phyloP scores from a whole-genome alignment of 2,888 invertebrate genomes.

The Halictus ligatus region DNA sequence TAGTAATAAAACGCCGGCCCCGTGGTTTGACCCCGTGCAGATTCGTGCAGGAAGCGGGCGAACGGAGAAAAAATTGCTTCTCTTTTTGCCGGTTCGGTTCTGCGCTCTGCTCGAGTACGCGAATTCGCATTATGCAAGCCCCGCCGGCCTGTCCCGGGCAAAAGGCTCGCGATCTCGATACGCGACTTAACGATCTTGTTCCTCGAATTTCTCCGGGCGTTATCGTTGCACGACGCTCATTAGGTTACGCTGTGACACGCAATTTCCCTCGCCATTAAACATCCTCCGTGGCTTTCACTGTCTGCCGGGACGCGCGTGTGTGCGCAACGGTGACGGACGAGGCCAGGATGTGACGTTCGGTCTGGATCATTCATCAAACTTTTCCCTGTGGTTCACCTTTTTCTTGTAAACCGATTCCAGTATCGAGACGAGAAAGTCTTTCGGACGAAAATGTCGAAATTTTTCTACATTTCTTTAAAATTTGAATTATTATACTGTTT shows the following conservation, averaged over 20 bases:
- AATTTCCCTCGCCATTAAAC: conserved; percentile 57
- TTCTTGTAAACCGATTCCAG: neutral
- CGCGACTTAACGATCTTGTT: conserved; percentile 25
- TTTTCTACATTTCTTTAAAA: neutral
- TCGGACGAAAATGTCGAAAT: neutral
- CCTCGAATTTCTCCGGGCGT: conserved; percentile 50
- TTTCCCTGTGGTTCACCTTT: neutral
- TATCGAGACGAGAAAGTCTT: neutral
- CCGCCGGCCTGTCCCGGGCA: neutral
- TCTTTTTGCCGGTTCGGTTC: neutral
- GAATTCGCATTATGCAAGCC: conserved; percentile 32
- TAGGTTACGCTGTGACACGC: conserved; percentile 43
- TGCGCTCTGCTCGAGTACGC: neutral
- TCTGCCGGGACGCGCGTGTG: neutral
- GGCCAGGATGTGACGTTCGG: neutral
- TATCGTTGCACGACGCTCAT: conserved; percentile 46
- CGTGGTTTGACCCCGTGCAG: conserved; percentile 3
- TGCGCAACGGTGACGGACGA: neutral
- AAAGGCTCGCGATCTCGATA: conserved; percentile 39
- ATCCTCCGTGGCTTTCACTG: conserved; percentile 51
- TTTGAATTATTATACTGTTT: neutral
- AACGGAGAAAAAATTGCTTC: neutral
- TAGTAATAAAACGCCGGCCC: conserved; percentile 9
- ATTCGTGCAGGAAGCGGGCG: conserved; percentile 18
- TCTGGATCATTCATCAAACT: neutral